phyloP scores from a whole-genome alignment of 37 sponge, comb jelly and placozoan species.

The Bolinopsis microptera region DNA sequence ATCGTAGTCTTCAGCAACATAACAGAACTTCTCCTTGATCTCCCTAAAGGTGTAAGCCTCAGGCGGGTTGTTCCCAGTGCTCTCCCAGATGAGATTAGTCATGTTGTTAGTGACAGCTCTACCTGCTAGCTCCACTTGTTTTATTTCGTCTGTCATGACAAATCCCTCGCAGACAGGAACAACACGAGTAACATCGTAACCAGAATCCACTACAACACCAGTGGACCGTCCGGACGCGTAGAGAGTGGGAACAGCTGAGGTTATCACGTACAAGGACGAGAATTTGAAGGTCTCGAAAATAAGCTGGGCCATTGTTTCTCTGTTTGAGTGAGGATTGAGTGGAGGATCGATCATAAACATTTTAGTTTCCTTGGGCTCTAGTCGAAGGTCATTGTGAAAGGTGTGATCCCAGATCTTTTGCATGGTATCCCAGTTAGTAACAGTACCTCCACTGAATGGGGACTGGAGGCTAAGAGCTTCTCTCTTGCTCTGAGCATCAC shows the following conservation, averaged over 20 bases:
- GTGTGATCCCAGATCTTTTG: not conserved
- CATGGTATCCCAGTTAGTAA: not conserved
- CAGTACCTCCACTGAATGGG: not conserved
- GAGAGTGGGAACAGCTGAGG: not conserved
- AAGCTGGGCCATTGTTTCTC: not conserved
- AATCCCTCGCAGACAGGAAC: not conserved
- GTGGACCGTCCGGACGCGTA: not conserved
- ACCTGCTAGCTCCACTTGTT: not conserved
- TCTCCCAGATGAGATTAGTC: not conserved
- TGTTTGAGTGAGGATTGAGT: not conserved
- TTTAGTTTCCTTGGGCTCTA: not conserved
- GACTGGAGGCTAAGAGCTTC: not conserved
- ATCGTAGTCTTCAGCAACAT: not conserved
- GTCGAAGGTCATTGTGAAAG: not conserved
- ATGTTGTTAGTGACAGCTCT: not conserved
- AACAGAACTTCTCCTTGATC: not conserved
- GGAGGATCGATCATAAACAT: not conserved
- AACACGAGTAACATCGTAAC: not conserved
- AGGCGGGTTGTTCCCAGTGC: not conserved
- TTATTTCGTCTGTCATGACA: not conserved
- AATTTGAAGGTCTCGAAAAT: not conserved
- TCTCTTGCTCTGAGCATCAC: not conserved
- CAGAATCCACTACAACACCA: not conserved
- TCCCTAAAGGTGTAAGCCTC: not conserved
- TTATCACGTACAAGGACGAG: not conserved